phyloP scores from a whole-genome alignment of 2,113 vertebrate genomes.

The Centrocercus urophasianus region DNA sequence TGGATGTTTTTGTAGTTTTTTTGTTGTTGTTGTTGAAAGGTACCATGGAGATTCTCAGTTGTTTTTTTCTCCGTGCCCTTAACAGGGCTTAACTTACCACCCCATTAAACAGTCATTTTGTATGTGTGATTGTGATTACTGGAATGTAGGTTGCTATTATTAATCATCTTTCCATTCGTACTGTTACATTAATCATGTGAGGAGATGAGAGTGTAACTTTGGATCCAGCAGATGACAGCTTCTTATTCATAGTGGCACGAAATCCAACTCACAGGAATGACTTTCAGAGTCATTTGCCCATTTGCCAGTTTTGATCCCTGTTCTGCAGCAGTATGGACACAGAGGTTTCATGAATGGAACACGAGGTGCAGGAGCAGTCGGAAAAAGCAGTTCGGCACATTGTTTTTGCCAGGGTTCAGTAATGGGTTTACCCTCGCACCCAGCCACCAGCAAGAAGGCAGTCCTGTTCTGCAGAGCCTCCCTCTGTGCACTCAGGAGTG shows the following conservation, averaged over 20 bases:
- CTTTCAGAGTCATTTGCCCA: slow-evolving; percentile 30
- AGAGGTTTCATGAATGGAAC: slow-evolving; percentile 33
- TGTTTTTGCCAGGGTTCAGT: slow-evolving; percentile 46
- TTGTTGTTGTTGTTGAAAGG: neutral
- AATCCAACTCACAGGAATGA: slow-evolving; percentile 9
- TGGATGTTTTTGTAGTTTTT: neutral
- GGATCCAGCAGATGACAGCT: slow-evolving; percentile 22
- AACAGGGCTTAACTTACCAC: slow-evolving; percentile 49
- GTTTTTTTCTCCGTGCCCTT: slow-evolving; percentile 33
- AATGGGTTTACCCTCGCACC: slow-evolving; percentile 21
- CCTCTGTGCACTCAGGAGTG: slow-evolving; percentile 41
- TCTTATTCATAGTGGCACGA: neutral
- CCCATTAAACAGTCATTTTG: slow-evolving; percentile 62
- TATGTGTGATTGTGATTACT: slow-evolving; percentile 60
- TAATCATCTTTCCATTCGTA: slow-evolving; percentile 42
- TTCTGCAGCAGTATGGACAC: slow-evolving; percentile 41
- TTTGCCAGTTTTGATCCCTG: slow-evolving; percentile 44
- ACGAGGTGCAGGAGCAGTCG: slow-evolving; percentile 1
- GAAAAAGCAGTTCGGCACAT: slow-evolving; percentile 1
- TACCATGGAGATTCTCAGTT: neutral
- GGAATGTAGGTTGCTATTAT: slow-evolving; percentile 61
- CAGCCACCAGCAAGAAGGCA: slow-evolving; percentile 47
- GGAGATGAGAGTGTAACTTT: neutral
- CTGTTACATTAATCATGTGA: slow-evolving; percentile 42
- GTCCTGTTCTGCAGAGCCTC: slow-evolving; percentile 52